Evolutionary conservation across 2,888 invertebrate species (phyloP).

Genomic region (Teleogryllus oceanicus): DNA sequence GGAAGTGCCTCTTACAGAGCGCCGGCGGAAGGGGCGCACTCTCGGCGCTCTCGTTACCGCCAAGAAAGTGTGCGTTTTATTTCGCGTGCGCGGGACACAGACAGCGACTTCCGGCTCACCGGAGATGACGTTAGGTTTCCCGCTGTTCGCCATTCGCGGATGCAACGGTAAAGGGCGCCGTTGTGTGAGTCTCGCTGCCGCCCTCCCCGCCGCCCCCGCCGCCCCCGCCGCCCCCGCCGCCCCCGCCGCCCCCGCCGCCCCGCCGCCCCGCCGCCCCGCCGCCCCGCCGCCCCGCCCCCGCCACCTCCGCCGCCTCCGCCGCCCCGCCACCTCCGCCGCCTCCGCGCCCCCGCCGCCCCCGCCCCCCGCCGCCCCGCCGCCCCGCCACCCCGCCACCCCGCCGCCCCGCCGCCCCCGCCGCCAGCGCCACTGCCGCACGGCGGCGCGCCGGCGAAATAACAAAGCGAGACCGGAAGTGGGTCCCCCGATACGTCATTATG

Average conservation of each 20-base stretch:
- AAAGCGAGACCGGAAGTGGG: constrained; percentile 1
- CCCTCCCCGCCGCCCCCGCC: too few relatives aligned
- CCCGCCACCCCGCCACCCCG: too few relatives aligned
- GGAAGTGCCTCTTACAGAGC: too few relatives aligned
- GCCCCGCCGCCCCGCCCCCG: background rate
- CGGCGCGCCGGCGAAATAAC: background rate
- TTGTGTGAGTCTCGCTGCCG: background rate
- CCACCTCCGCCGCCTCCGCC: background rate
- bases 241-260: background rate
- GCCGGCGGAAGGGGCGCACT: too few relatives aligned
- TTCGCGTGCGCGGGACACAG: background rate
- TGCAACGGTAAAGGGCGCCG: background rate
- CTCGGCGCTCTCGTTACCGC: too few relatives aligned
- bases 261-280: too few relatives aligned
- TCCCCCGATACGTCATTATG: background rate
- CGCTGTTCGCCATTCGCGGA: background rate
- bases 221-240: background rate
- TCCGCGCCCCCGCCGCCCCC: too few relatives aligned
- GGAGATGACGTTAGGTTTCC: constrained; percentile 9
- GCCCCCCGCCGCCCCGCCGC: too few relatives aligned
- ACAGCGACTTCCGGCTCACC: background rate
- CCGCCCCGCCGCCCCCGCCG: background rate
- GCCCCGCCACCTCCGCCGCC: too few relatives aligned
- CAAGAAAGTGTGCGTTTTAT: too few relatives aligned
- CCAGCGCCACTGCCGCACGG: background rate